Evolutionary conservation across 2,888 invertebrate species (phyloP).

Genomic region (Ornithoptera alexandrae): DNA sequence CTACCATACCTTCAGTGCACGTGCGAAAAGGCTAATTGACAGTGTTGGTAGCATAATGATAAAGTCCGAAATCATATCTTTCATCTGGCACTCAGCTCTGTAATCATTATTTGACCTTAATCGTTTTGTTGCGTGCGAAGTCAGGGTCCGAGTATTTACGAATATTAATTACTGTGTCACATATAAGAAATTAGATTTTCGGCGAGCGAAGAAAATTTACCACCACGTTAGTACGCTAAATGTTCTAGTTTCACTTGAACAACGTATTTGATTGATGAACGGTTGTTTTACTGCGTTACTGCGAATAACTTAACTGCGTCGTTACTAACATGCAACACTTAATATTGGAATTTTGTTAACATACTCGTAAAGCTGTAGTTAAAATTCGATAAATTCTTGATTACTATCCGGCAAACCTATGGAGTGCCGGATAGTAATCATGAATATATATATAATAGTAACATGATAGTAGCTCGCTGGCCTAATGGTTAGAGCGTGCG

Average conservation of each 20-base stretch:
- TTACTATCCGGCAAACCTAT: no score
- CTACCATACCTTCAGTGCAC: neutral
- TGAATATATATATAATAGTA: no score
- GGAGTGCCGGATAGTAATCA: no score
- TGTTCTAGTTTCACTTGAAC: neutral
- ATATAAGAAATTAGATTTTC: constrained; percentile 11
- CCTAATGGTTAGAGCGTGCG: no score
- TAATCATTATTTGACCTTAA: constrained; percentile 30
- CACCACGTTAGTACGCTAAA: neutral
- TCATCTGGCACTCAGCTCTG: constrained; percentile 19
- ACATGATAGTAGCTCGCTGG: no score
- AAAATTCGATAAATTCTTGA: no score
- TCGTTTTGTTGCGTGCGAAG: constrained; percentile 28
- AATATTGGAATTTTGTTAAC: no score
- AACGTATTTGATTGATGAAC: neutral
- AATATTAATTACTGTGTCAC: constrained; percentile 27
- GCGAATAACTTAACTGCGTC: no score
- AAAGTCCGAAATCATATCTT: constrained; percentile 24
- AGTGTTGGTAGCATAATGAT: constrained; percentile 19
- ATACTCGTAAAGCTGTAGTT: no score
- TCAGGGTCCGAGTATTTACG: constrained; percentile 24
- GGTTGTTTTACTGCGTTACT: neutral
- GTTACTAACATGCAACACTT: no score
- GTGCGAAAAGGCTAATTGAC: constrained; percentile 16
- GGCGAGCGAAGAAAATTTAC: neutral